Percentiles rank a stretch among this genome's conserved stretches.
phyloP scores from a whole-genome alignment of 1,140 invertebrate genomes.

The Bombyx mori region ASM3026992v2 NC_085107.1:12142501-12143000 shows the following conservation, averaged over 20 bases:
- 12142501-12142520: no score
- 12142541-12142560: no score
- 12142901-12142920: not conserved
- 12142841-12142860: constrained; percentile 30
- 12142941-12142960: not conserved
- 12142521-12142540: no score
- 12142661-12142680: no score
- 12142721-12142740: constrained; percentile 14
- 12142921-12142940: constrained; percentile 4
- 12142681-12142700: constrained; percentile 5
- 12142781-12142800: constrained; percentile 42
- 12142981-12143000: no score
- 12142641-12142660: no score
- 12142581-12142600: no score
- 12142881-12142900: not conserved
- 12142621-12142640: no score
- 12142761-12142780: constrained; percentile 64
- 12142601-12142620: no score
- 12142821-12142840: constrained; percentile 15
- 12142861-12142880: constrained; percentile 22
- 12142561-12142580: no score
- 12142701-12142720: constrained; percentile 16
- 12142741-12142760: constrained; percentile 15
- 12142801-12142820: constrained; percentile 27
- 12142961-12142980: no score